phyloP scores from a whole-genome alignment of 2,113 vertebrate genomes.

The Bubo scandiacus region DNA sequence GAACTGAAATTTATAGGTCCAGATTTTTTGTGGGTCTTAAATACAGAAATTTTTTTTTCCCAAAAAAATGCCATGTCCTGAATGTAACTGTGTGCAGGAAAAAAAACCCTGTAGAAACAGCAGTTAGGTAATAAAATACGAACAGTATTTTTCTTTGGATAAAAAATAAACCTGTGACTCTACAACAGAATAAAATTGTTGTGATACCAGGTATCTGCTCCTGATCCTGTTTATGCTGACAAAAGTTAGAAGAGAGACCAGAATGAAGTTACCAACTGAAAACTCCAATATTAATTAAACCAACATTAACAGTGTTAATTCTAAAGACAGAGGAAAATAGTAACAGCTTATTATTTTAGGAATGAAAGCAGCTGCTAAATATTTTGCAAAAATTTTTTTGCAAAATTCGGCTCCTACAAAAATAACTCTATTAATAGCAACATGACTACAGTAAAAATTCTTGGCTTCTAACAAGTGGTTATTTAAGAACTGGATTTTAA shows the following conservation, averaged over 20 bases:
- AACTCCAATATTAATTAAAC: not conserved
- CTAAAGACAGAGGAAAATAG: not conserved
- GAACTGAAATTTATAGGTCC: not conserved
- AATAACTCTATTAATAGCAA: not conserved
- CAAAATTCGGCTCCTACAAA: not conserved
- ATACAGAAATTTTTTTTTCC: not conserved
- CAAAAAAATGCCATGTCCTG: not conserved
- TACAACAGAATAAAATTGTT: not conserved
- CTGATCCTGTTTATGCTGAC: not conserved
- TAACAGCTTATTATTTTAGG: not conserved
- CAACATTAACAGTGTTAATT: not conserved
- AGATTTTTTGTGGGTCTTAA: not conserved
- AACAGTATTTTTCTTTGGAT: not conserved
- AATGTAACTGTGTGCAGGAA: not conserved
- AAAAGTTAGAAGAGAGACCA: not conserved
- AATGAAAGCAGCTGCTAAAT: not conserved
- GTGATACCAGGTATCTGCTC: not conserved
- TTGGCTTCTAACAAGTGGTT: not conserved
- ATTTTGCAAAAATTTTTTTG: not conserved
- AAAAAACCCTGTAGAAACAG: not conserved
- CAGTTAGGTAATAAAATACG: not conserved
- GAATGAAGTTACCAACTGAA: not conserved
- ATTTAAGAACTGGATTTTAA: conserved; percentile 4
- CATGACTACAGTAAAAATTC: not conserved
- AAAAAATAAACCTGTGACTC: not conserved